Percentiles rank a stretch among this genome's conserved stretches.
Evolutionary conservation across 2,797 vertebrate genomes (phyloP).

Genomic region (Hylomyscus alleni): DNA sequence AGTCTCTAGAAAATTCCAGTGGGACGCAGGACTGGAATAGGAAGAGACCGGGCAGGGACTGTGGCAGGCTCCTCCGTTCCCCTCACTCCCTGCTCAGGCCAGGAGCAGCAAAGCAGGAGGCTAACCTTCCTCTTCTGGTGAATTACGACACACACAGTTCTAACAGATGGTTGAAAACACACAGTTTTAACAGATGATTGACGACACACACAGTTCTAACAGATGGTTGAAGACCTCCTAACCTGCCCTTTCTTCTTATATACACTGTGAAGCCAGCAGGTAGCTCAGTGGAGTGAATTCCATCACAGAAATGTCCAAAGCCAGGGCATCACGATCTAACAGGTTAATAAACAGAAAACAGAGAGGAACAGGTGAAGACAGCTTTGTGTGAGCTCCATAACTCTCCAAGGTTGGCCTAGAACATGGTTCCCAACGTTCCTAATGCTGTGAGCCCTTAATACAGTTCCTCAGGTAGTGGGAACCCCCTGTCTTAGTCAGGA

Average conservation of each 20-base stretch:
- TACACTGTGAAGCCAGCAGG: not conserved
- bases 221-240: not conserved
- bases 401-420: not conserved
- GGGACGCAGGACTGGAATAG: not conserved
- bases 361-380: not conserved
- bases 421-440: not conserved
- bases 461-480: not conserved
- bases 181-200: not conserved
- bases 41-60: not conserved
- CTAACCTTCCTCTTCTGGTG: not conserved
- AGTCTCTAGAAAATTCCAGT: not conserved
- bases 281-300: not conserved
- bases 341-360: fast-evolving
- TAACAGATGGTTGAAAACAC: not conserved
- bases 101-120: no score
- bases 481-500: not conserved
- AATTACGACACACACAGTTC: not conserved
- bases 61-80: fast-evolving
- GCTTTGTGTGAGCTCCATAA: not conserved
- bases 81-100: not conserved
- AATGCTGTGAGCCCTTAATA: not conserved
- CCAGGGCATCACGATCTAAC: fast-evolving
- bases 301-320: not conserved
- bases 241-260: not conserved
- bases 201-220: not conserved